These are phyloP conservation scores for Thamnophis sirtalis DNA, from an alignment of 2,113 vertebrate species.

Conservation along the genomic window DNA sequence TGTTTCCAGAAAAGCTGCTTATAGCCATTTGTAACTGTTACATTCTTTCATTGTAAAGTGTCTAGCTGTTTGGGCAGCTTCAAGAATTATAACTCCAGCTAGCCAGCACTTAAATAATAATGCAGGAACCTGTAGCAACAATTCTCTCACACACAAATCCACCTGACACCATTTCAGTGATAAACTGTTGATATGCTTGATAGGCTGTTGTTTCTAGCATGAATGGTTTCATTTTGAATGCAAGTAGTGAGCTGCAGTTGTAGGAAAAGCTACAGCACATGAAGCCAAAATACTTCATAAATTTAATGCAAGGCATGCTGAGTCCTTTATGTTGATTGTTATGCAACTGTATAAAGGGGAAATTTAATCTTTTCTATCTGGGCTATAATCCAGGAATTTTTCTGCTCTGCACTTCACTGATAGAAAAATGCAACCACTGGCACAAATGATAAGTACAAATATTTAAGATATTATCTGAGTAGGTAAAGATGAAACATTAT, in stretches of 20 bases:
- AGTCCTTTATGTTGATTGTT: neutral
- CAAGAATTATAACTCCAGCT: neutral
- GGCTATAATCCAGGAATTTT: neutral
- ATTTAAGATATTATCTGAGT: neutral
- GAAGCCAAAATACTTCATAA: neutral
- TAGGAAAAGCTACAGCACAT: neutral
- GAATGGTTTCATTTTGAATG: neutral
- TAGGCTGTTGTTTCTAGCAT: neutral
- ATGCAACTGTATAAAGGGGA: neutral
- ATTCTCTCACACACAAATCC: neutral
- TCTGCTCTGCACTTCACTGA: neutral
- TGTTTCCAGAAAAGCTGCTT: neutral
- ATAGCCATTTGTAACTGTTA: neutral
- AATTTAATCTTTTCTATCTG: neutral
- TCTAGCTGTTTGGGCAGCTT: neutral
- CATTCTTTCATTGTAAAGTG: neutral
- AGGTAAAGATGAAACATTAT: neutral
- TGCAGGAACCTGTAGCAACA: neutral
- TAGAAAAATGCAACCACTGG: neutral
- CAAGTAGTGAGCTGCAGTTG: neutral
- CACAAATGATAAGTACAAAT: neutral
- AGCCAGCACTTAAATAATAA: neutral
- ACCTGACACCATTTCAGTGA: neutral
- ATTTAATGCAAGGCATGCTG: neutral
- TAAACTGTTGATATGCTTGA: neutral